phyloP scores from a whole-genome alignment of 2,888 invertebrate species.

The Tenthredo distinguenda region DNA sequence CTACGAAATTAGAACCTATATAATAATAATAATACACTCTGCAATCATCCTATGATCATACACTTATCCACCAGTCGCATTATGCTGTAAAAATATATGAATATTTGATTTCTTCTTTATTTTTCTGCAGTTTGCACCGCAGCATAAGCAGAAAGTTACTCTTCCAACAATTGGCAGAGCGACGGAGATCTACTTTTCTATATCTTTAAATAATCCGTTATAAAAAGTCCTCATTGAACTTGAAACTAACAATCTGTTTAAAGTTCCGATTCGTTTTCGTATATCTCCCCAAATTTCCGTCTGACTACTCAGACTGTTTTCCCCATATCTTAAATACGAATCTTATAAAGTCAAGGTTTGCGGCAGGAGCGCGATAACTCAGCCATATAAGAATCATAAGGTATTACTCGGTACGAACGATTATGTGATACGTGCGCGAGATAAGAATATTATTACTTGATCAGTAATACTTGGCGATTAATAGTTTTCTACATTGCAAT shows the following conservation, averaged over 20 bases:
- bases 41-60: neutral
- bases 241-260: neutral
- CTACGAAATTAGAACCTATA: neutral
- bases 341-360: neutral
- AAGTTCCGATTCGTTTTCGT: neutral
- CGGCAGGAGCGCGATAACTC: neutral
- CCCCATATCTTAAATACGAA: neutral
- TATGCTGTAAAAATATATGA: neutral
- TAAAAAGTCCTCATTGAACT: neutral
- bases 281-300: neutral
- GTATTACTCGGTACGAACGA: neutral
- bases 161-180: constrained; percentile 35
- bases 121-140: neutral
- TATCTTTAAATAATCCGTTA: neutral
- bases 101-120: neutral
- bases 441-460: neutral
- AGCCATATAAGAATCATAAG: neutral
- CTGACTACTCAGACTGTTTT: neutral
- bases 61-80: neutral
- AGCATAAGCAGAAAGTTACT: constrained; percentile 38
- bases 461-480: neutral
- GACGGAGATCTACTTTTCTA: constrained; percentile 33
- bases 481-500: neutral
- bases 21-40: neutral
- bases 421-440: neutral